A percentile compares a stretch with the other conserved stretches of the same genome.
Conservation (phyloP, 2,797 vertebrate genomes). For the Fistularia tabacaria region DNA sequence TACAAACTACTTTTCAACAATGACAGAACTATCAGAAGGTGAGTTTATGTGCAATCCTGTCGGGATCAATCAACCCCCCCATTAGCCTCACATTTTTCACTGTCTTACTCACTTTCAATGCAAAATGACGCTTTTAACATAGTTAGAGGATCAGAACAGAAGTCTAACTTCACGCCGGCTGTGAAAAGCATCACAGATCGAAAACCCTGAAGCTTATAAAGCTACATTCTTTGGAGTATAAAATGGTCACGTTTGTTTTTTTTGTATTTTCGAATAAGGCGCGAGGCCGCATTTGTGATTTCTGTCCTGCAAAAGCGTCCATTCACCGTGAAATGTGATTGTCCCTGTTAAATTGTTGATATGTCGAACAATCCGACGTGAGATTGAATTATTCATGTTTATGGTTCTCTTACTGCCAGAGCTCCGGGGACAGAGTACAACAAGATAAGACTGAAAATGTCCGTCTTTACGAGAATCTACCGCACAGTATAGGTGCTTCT, state of each 20-base stretch:
- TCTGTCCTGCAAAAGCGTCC: too few relatives aligned
- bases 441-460: slow-evolving; percentile 3
- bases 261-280: too few relatives aligned
- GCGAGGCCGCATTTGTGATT: too few relatives aligned
- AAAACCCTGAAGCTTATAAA: not conserved
- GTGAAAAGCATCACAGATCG: slow-evolving; percentile 12
- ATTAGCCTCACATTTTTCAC: slow-evolving; percentile 47
- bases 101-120: slow-evolving; percentile 27
- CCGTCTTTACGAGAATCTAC: too few relatives aligned
- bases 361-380: too few relatives aligned
- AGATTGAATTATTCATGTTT: slow-evolving; percentile 6
- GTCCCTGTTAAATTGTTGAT: too few relatives aligned
- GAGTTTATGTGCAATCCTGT: slow-evolving; percentile 51
- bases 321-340: too few relatives aligned
- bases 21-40: slow-evolving; percentile 41
- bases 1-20: slow-evolving; percentile 53
- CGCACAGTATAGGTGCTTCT: too few relatives aligned
- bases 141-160: slow-evolving; percentile 58
- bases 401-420: slow-evolving; percentile 1
- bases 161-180: slow-evolving; percentile 21
- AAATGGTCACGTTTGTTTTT: too few relatives aligned
- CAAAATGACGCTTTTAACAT: slow-evolving; percentile 67
- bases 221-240: too few relatives aligned
- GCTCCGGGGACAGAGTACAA: slow-evolving; percentile 5
- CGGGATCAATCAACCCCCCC: slow-evolving; percentile 48